A percentile compares a stretch with the other conserved stretches of the same genome.
Conservation (phyloP, 2,888 invertebrate species). For the Phyllotreta cruciferae region DNA sequence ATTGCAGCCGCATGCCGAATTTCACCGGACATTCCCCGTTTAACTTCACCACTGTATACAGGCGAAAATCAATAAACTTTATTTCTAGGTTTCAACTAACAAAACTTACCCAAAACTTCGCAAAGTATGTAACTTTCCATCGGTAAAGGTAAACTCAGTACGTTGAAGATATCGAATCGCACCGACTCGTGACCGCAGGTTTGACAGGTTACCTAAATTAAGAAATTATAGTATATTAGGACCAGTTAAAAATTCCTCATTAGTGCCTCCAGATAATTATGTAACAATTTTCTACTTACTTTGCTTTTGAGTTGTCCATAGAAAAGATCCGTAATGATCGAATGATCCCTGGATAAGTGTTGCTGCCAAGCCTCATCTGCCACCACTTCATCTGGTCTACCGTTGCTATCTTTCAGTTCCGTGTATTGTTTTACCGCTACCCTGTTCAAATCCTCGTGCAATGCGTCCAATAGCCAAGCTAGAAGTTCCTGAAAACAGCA, state of each 20-base stretch:
- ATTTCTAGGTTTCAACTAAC: background rate
- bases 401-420: slow-evolving; percentile 78
- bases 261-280: too few species aligned
- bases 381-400: slow-evolving; percentile 75
- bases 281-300: too few species aligned
- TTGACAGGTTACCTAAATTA: slow-evolving; percentile 71
- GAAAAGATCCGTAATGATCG: slow-evolving; percentile 88
- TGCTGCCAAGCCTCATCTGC: slow-evolving; percentile 84
- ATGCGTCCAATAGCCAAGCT: slow-evolving; percentile 88
- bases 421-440: slow-evolving; percentile 75
- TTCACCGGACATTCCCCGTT: slow-evolving; percentile 85
- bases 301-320: slow-evolving; percentile 92
- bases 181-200: slow-evolving; percentile 85
- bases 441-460: slow-evolving; percentile 91
- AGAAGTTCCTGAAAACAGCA: slow-evolving; percentile 76
- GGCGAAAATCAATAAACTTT: background rate
- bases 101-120: slow-evolving; percentile 68
- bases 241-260: too few species aligned
- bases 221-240: too few species aligned
- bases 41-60: slow-evolving; percentile 69
- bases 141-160: slow-evolving; percentile 85
- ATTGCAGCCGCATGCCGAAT: slow-evolving; percentile 83
- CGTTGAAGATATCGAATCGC: slow-evolving; percentile 91
- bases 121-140: slow-evolving; percentile 85
- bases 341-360: slow-evolving; percentile 81